These are phyloP conservation scores for Flexamia atlantica DNA, from an alignment of 2,888 invertebrate genomes.

Conservation along the genomic window DNA sequence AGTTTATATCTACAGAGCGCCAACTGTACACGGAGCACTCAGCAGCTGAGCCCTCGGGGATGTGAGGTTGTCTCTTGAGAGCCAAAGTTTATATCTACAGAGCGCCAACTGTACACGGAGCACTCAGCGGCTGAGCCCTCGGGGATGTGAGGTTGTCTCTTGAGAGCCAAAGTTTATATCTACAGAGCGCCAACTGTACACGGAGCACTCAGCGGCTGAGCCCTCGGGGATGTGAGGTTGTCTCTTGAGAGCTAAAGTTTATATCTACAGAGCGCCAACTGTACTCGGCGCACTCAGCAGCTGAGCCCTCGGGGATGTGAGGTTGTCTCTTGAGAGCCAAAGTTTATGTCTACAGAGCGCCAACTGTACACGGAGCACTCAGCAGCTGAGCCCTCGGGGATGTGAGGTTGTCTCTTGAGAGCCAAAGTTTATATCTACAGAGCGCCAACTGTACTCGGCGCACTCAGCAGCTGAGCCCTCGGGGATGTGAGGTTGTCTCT, in stretches of 20 bases:
- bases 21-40: background rate
- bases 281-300: background rate
- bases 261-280: slow-evolving; percentile 2
- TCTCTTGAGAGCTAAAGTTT: background rate
- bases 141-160: background rate
- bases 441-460: background rate
- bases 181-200: slow-evolving; percentile 10
- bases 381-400: background rate
- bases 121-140: background rate
- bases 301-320: background rate
- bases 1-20: slow-evolving; percentile 1
- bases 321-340: background rate
- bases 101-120: background rate
- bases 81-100: slow-evolving; percentile 5
- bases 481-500: slow-evolving; percentile 3
- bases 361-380: background rate
- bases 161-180: background rate
- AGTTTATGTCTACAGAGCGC: background rate
- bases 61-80: background rate
- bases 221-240: background rate
- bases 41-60: background rate
- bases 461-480: background rate
- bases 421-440: slow-evolving; percentile 11
- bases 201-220: background rate
- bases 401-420: background rate